These are phyloP conservation scores for Neelides folsomi DNA, from an alignment of 2,888 invertebrate species.

Conservation along the genomic window DNA sequence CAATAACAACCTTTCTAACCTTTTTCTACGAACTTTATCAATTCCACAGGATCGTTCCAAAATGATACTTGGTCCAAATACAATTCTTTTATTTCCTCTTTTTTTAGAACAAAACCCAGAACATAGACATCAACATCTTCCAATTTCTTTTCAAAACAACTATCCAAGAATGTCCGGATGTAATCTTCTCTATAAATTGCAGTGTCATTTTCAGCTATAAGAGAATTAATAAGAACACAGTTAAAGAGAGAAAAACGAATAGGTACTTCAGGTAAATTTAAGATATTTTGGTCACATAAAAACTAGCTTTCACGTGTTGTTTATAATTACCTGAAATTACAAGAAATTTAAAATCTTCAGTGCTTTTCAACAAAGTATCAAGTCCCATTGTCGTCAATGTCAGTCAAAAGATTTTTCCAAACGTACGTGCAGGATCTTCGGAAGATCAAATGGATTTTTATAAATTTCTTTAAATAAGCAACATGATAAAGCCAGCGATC, in stretches of 20 bases:
- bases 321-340: background rate
- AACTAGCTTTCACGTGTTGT: background rate
- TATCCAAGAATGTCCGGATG: slow-evolving; percentile 7
- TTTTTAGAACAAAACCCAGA: too few species aligned
- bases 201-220: slow-evolving; percentile 16
- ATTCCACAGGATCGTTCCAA: too few species aligned
- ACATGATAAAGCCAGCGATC: too few species aligned
- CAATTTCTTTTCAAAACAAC: background rate
- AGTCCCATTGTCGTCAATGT: too few species aligned
- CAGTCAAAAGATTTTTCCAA: too few species aligned
- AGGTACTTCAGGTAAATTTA: too few species aligned
- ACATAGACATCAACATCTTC: too few species aligned
- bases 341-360: background rate
- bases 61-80: too few species aligned
- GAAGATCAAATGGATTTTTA: too few species aligned
- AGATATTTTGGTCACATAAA: slow-evolving; percentile 1
- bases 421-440: too few species aligned
- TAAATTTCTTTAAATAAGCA: too few species aligned
- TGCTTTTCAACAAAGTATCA: background rate
- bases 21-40: background rate
- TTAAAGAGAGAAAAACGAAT: background rate
- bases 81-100: too few species aligned
- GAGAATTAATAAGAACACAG: background rate
- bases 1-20: slow-evolving; percentile 4
- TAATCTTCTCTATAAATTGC: slow-evolving; percentile 11